phyloP scores from a whole-genome alignment of 2,888 invertebrate species.

The Ametastegia equiseti region DNA sequence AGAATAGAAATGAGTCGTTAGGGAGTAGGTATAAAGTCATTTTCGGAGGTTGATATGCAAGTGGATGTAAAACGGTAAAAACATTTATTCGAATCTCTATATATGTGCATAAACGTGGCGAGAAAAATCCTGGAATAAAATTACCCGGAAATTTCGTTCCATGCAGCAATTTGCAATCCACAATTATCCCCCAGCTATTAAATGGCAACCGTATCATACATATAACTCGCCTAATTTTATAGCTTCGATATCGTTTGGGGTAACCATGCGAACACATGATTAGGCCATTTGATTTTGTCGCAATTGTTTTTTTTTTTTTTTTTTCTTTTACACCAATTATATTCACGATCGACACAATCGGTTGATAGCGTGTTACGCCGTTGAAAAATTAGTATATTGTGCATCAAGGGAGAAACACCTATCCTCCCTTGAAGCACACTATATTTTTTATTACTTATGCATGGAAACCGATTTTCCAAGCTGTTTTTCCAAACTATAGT shows the following conservation, averaged over 20 bases:
- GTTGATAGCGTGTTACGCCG: not conserved
- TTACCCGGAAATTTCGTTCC: not conserved
- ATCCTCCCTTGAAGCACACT: too few relatives aligned
- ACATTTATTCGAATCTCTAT: too few relatives aligned
- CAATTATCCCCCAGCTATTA: not conserved
- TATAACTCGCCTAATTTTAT: not conserved
- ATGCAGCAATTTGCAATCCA: not conserved
- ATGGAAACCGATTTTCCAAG: too few relatives aligned
- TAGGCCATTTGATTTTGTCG: not conserved
- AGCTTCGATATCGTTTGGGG: not conserved
- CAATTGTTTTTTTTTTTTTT: too few relatives aligned
- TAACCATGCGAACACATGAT: not conserved
- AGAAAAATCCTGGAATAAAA: too few relatives aligned
- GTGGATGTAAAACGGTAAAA: not conserved
- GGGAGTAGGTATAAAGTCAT: not conserved
- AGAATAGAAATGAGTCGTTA: not conserved
- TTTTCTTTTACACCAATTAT: too few relatives aligned
- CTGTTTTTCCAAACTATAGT: too few relatives aligned
- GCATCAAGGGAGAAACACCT: too few relatives aligned
- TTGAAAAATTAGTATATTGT: too few relatives aligned
- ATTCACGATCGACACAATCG: constrained; percentile 10
- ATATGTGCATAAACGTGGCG: not conserved
- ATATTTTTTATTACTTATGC: too few relatives aligned
- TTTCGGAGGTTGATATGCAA: not conserved
- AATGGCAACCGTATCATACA: not conserved